Evolutionary conservation across 2,797 vertebrate genomes (phyloP), one percentile per base, ranked within the genome.

Genomic region (Acrocephalus scirpaceus): DNA sequence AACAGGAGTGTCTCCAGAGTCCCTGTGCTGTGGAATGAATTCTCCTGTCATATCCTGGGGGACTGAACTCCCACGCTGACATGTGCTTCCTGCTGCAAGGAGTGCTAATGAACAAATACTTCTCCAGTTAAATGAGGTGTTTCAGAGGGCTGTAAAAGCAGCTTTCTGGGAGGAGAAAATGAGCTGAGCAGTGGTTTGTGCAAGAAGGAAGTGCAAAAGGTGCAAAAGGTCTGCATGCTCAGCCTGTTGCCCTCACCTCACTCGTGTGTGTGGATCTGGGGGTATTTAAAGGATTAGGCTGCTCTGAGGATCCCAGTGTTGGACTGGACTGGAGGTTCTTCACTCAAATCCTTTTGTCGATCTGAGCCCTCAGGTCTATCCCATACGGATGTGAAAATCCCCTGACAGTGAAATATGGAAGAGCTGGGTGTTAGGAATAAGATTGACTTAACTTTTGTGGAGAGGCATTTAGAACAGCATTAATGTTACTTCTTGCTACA

Each of bases 21-120:
- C 11, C 3, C 7, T 7, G 78, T 67, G 79, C 32, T 61, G 62
- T 3, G 4, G 57, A 36, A 53, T 90, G 85, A 92, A 81, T 80
- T 85, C 84, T 73, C 51, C 76, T 87, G 95, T 87, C 86, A 53
- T 18, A 58, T 75, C 94, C 82, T 90, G 19, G 3, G 89, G 96
- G 91, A 89, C 3, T 64, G 75, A 82, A 92, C 94, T 95, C 95
- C 94, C 88, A 95, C 62, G 15, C 91, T 90, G 91, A 88, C 91
- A 77, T 86, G 79, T 86, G 79, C 94, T 61, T 95, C 93, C 88
- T 95, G 77, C 95, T 96, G 91, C 93, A 77, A 80, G 82, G 73
- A 79, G 65, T 0, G 1, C 89, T 96, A 83, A 95, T 83, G 93
- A 96, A 80, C 91, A 93, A 80, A 92, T 60, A 58, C 93, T 96